Evolutionary conservation across 2,113 vertebrate species (phyloP), one percentile per base, ranked within the genome.

Genomic region (Tichodroma muraria): DNA sequence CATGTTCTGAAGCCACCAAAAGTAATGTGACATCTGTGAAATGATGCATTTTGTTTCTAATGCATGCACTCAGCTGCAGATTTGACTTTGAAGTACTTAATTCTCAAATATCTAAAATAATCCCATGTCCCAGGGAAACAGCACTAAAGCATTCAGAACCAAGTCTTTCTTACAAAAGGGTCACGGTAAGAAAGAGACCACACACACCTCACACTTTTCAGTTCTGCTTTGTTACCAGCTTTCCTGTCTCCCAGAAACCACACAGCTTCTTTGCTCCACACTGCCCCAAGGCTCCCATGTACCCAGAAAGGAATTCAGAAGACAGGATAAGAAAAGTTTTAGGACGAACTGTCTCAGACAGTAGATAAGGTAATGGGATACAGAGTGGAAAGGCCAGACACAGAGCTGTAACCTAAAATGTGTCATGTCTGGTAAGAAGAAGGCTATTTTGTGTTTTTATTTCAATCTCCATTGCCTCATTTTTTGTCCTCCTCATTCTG

Each of bases 1-100:
- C 38, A n/a, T 33, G 23, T 45, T 92, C 76, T 60, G 85, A 86
- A 92, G 71, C 38, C 80, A 76, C 61, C 72, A 53, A 85, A 88
- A 75, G 78, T 69, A 77, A 63, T 0, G 2, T 63, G 63, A 85
- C 91, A 94, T 91, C 91, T 95, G 94, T 82, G 85, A 88, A 88
- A 80, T 35, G 18, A 94, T 95, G 87, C 44, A 63, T 72, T 91
- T 94, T 94, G 91, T n/a, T 91, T 93, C 85, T 91, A 95, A 95
- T 83, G 71, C 88, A 88, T 44, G 64, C 88, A 77, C 81, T 94
- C 85, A 88, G 76, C 71, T 89, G 60, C 87, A 93, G 71, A 95
- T 95, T 77, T 93, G 76, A 88, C 89, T 92, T 37, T 40, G 56
- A 91, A 85, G 68, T 66, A 47, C 75, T 94, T 97, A 93, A 93